These are phyloP conservation scores for Lipophrys pholis DNA, from an alignment of 2,113 vertebrate species.

Conservation along the genomic window DNA sequence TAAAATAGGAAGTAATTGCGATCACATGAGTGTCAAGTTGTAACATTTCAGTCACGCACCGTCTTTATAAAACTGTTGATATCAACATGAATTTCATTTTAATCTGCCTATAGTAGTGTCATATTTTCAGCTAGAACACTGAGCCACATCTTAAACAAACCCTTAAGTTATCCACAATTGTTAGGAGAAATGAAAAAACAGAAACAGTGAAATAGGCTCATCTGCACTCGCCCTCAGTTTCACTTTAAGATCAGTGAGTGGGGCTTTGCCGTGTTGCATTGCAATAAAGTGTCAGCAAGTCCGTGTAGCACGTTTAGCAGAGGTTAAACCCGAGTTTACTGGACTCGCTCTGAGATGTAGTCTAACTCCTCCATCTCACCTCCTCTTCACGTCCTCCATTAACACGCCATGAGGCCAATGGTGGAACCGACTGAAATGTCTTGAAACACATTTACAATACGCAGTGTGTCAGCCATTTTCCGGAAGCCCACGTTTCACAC, in stretches of 20 bases:
- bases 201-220: neutral
- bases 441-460: conserved; percentile 21
- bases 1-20: too few species aligned
- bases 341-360: conserved; percentile 9
- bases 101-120: too few species aligned
- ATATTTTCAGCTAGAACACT: neutral
- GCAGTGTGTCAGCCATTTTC: conserved; percentile 28
- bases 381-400: conserved; percentile 8
- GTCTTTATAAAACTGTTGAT: neutral
- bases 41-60: too few species aligned
- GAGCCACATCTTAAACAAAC: neutral
- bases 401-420: conserved; percentile 30
- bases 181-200: neutral
- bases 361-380: conserved; percentile 20
- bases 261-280: conserved; percentile 23
- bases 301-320: conserved; percentile 39
- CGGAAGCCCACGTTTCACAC: conserved; percentile 31
- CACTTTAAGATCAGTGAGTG: conserved; percentile 36
- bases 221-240: neutral
- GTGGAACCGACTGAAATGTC: conserved; percentile 35
- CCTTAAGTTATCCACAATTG: neutral
- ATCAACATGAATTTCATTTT: too few species aligned
- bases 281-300: conserved; percentile 58
- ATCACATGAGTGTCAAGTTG: too few species aligned
- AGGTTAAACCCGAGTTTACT: conserved; percentile 39